Evolutionary conservation across 2,888 invertebrate species (phyloP), one percentile per base, ranked within the genome.

Genomic region (Meteorus cinctellus): DNA sequence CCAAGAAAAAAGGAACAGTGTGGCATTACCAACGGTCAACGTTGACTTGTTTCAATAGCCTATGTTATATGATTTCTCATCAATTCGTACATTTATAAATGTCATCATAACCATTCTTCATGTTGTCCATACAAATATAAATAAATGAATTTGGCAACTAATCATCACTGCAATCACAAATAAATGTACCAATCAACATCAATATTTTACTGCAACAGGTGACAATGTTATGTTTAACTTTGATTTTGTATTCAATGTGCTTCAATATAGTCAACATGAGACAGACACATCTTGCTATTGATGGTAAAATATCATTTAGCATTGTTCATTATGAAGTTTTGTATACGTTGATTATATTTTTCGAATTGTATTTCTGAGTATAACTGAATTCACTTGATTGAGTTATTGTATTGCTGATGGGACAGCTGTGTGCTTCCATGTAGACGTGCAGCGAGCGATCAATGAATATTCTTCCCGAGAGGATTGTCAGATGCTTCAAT

Each of bases 1-100:
- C 88, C 85, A 91, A 91, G 90, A 89, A 88, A 90, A 90, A 75
- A 77, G 69, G 78, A 79, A 48, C 72, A 71, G 68, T 31, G 45
- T 51, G n/a, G 14, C 60, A 41, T 27, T 71, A 55, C 71, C 60
- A 71, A 72, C 31, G 63, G 31, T 29, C 41, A 72, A 45, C 45
- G 41, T 63, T 34, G 34, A 72, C 4, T 63, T 63, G 19, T 55
- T 5, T 55, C 19, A 6, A 19, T 6, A 55, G 5, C 4, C 19
- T 55, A 24, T 55, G n/a, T 6, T n/a, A 55, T 24, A n/a, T 55
- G 5, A n/a, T n/a, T 55, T 19, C 19, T 55, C 55, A 55, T 55
- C 55, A 55, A 19, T 55, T 19, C 24, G 8, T 55, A n/a, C 55
- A 55, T 55, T 55, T 24, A 55, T 55, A 8, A 55, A 8, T 55